phyloP scores from a whole-genome alignment of 1,140 invertebrate genomes.

The Drosophila tropicalis region DNA sequence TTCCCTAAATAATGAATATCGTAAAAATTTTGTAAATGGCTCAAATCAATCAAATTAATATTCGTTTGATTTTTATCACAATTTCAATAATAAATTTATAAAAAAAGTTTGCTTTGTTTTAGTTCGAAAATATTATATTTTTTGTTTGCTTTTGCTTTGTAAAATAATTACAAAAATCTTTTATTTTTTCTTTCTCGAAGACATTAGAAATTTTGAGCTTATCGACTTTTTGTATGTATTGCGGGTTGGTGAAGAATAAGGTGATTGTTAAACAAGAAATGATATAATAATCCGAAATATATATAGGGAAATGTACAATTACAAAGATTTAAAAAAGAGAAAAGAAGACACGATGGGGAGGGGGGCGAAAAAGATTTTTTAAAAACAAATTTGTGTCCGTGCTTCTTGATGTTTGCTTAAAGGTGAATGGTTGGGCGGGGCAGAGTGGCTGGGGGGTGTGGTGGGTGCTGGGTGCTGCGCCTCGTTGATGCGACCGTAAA shows the following conservation, averaged over 20 bases:
- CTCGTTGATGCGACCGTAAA: slow-evolving; percentile 14
- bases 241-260: not conserved
- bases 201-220: slow-evolving; percentile 73
- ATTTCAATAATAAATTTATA: not conserved
- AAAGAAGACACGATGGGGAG: slow-evolving; percentile 33
- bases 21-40: not conserved
- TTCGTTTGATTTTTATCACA: not conserved
- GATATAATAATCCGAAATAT: slow-evolving; percentile 30
- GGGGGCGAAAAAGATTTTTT: not conserved
- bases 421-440: slow-evolving; percentile 31
- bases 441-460: not conserved
- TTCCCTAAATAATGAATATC: not conserved
- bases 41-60: not conserved
- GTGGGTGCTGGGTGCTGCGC: not conserved
- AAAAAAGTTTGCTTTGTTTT: not conserved
- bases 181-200: slow-evolving; percentile 56
- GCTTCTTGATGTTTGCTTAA: slow-evolving; percentile 34
- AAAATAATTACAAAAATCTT: slow-evolving; percentile 76
- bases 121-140: slow-evolving; percentile 75
- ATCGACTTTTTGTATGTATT: slow-evolving; percentile 45
- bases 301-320: slow-evolving; percentile 51
- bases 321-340: slow-evolving; percentile 57
- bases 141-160: slow-evolving; percentile 41
- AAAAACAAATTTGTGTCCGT: slow-evolving; percentile 50
- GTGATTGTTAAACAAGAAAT: slow-evolving; percentile 18